Percentiles rank a stretch among this genome's conserved stretches.
phyloP scores from a whole-genome alignment of 92 coral and sea anemone species.

The Plumapathes pennacea region DNA sequence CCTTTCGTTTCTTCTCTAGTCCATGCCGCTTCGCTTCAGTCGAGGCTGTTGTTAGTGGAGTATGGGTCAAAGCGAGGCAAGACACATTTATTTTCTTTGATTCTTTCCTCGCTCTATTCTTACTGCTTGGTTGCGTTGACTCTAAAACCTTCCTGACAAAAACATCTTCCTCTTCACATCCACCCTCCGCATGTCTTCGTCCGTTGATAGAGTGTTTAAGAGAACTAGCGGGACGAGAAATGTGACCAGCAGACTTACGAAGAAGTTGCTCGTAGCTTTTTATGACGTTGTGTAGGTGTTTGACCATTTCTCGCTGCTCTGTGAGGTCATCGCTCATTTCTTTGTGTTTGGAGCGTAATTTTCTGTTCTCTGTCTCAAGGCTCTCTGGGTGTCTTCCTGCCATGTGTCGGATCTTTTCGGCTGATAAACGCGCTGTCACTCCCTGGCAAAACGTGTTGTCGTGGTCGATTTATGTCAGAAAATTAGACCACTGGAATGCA shows the following conservation, averaged over 20 bases:
- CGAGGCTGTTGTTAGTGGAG: no score
- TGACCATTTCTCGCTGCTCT: constrained; percentile 85
- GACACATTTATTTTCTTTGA: no score
- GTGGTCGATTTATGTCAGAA: no score
- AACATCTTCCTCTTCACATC: constrained; percentile 8
- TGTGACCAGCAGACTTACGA: constrained; percentile 15
- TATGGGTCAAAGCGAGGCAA: no score
- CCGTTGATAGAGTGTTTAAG: neutral
- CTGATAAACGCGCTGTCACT: no score
- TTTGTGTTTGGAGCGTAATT: constrained; percentile 58
- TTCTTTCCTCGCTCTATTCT: neutral
- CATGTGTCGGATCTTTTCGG: constrained; percentile 63
- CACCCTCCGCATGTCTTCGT: neutral
- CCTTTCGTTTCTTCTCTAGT: no score
- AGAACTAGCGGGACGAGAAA: neutral
- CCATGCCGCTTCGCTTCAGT: no score
- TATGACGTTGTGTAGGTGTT: constrained; percentile 81
- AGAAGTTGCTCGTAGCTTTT: constrained; percentile 79
- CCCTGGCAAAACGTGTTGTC: no score
- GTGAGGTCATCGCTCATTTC: constrained; percentile 62
- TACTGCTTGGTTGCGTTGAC: neutral
- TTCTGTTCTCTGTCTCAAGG: constrained; percentile 69
- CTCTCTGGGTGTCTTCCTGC: constrained; percentile 40
- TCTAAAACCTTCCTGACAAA: constrained; percentile 15
- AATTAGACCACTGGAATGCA: no score